Conservation (phyloP, 2,888 invertebrate genomes). For the Caenorhabditis drosophilae region DNA sequence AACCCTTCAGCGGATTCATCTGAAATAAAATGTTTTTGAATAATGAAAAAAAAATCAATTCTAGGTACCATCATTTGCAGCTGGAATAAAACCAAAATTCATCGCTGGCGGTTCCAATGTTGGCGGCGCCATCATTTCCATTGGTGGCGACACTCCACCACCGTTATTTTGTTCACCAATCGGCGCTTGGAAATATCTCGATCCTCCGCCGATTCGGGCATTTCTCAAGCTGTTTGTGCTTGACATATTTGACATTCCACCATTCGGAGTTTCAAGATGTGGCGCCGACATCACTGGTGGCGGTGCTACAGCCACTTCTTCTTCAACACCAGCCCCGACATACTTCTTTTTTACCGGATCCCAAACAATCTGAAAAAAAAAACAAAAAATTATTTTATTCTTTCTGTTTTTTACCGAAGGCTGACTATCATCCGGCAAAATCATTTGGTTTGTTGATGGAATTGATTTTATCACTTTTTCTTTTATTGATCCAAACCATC, state of each 20-base stretch:
- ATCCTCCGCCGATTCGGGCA: slow-evolving; percentile 42
- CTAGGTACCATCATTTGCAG: slow-evolving; percentile 7
- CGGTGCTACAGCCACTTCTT: slow-evolving; percentile 46
- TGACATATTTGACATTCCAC: slow-evolving; percentile 26
- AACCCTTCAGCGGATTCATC: slow-evolving; percentile 37
- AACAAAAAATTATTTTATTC: no score
- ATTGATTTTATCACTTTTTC: slow-evolving; percentile 46
- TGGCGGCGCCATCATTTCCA: slow-evolving; percentile 17
- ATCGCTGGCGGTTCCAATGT: slow-evolving; percentile 23
- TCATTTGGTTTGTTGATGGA: slow-evolving; percentile 58
- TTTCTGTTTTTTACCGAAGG: slow-evolving; percentile 40
- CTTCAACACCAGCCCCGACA: slow-evolving; percentile 60
- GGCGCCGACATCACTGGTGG: slow-evolving; percentile 42
- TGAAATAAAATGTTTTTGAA: slow-evolving; percentile 15
- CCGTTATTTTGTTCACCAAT: slow-evolving; percentile 5
- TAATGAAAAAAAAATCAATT: neutral
- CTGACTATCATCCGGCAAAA: slow-evolving; percentile 62
- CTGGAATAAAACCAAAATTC: slow-evolving; percentile 27
- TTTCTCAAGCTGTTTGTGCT: slow-evolving; percentile 36
- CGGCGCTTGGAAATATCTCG: slow-evolving; percentile 22
- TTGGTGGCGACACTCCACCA: neutral
- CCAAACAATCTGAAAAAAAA: slow-evolving; percentile 58
- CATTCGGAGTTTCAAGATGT: slow-evolving; percentile 13
- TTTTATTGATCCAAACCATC: slow-evolving; percentile 31
- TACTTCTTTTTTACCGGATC: slow-evolving; percentile 48